Conservation (phyloP, 1,140 invertebrate genomes). For the Brachionus rubens region DNA sequence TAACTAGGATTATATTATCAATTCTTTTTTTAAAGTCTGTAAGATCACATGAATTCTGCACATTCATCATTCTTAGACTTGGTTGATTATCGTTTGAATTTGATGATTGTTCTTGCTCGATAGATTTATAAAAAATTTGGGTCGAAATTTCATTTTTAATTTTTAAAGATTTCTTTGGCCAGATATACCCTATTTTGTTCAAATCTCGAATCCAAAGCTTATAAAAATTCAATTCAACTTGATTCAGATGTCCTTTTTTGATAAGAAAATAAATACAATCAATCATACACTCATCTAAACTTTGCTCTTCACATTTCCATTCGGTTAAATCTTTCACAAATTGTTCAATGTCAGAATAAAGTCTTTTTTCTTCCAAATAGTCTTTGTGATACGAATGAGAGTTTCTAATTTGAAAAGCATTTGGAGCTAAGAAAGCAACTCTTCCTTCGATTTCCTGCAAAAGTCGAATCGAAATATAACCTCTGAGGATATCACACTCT, state of each 20-base stretch:
- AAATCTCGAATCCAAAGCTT: conserved; percentile 20
- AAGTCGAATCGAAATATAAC: conserved; percentile 54
- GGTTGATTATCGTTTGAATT: conserved; percentile 36
- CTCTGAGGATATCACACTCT: conserved; percentile 54
- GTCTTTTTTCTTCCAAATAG: conserved; percentile 48
- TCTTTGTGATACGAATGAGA: conserved; percentile 50
- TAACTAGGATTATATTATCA: not conserved
- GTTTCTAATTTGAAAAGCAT: conserved; percentile 50
- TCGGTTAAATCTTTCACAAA: conserved; percentile 48
- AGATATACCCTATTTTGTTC: conserved; percentile 10
- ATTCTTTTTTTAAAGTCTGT: not conserved
- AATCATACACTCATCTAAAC: not conserved
- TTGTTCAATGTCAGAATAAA: conserved; percentile 50
- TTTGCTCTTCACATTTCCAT: conserved; percentile 49
- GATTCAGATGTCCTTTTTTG: not conserved
- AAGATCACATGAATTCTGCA: not conserved
- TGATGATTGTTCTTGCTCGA: conserved; percentile 20
- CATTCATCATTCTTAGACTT: not conserved
- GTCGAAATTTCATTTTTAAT: not conserved
- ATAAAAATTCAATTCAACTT: conserved; percentile 29
- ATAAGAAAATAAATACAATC: not conserved
- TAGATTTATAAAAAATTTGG: not conserved
- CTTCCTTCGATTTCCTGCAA: conserved; percentile 51
- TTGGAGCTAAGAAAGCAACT: conserved; percentile 51
- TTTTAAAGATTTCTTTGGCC: not conserved